Evolutionary conservation across 2,113 vertebrate species (phyloP).

Genomic region (Sinocyclocheilus rhinocerous): DNA sequence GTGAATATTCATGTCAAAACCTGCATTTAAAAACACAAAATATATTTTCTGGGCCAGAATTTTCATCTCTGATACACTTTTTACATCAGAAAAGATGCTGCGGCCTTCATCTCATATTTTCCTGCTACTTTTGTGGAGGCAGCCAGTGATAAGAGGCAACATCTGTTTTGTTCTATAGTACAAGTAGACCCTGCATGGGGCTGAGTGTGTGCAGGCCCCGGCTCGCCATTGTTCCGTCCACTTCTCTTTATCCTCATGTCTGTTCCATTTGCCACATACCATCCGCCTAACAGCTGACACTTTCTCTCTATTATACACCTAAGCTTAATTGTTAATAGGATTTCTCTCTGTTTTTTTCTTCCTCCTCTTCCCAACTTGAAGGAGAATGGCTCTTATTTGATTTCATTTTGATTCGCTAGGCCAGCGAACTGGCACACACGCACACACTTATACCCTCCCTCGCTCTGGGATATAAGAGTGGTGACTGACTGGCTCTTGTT

Average conservation of each 20-base stretch:
- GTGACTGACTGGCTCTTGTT: slow-evolving; percentile 7
- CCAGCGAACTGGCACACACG: slow-evolving; percentile 9
- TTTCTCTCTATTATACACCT: slow-evolving; percentile 75
- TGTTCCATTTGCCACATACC: slow-evolving; percentile 80
- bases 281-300: slow-evolving; percentile 85
- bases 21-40: not conserved
- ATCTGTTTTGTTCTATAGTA: slow-evolving; percentile 91
- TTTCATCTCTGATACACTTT: not conserved
- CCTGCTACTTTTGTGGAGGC: slow-evolving; percentile 83
- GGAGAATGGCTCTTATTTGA: slow-evolving; percentile 65
- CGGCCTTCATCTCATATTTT: slow-evolving; percentile 76
- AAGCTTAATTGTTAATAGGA: slow-evolving; percentile 76
- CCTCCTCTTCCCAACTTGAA: slow-evolving; percentile 47
- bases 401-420: slow-evolving; percentile 50
- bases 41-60: not conserved
- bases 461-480: slow-evolving; percentile 41
- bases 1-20: not conserved
- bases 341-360: slow-evolving; percentile 60
- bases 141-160: slow-evolving; percentile 88
- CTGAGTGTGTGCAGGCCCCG: slow-evolving; percentile 71
- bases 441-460: slow-evolving; percentile 29
- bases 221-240: slow-evolving; percentile 77
- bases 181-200: slow-evolving; percentile 81
- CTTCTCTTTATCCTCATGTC: slow-evolving; percentile 77
- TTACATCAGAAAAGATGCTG: slow-evolving; percentile 26